These are phyloP conservation scores for Drosophila subquinaria DNA, from an alignment of 2,888 invertebrate genomes.

Conservation along the genomic window DNA sequence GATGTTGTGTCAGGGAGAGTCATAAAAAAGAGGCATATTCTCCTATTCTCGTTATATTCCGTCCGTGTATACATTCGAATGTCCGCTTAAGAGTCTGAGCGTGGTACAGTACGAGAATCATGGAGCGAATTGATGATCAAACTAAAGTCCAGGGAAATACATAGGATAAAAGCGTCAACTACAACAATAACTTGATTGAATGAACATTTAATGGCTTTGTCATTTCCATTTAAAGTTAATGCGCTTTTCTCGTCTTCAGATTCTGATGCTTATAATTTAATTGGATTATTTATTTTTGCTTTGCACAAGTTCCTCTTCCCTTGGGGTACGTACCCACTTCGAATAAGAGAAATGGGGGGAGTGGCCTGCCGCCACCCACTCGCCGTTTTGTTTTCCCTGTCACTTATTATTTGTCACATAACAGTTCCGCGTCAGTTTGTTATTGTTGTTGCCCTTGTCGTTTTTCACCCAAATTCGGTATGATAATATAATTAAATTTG, in stretches of 20 bases:
- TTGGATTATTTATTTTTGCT: constrained; percentile 53
- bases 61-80: too few relatives aligned
- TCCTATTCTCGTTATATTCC: too few relatives aligned
- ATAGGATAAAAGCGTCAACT: not conserved
- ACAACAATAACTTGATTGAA: constrained; percentile 27
- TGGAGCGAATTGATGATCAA: constrained; percentile 2
- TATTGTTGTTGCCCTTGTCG: constrained; percentile 35
- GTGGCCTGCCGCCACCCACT: not conserved
- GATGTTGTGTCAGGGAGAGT: too few relatives aligned
- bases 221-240: constrained; percentile 34
- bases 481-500: constrained; percentile 66
- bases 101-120: not conserved
- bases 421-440: constrained; percentile 56
- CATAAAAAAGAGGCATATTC: too few relatives aligned
- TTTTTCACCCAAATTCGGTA: constrained; percentile 44
- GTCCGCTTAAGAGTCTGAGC: too few relatives aligned
- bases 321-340: not conserved
- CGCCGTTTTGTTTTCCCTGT: constrained; percentile 35
- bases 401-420: constrained; percentile 64
- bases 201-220: constrained; percentile 20
- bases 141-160: not conserved
- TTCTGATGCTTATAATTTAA: constrained; percentile 52
- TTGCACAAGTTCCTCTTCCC: constrained; percentile 22
- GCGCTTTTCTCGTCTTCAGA: constrained; percentile 47
- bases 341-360: not conserved